These are phyloP conservation scores for Ctenosaura bakeri DNA, from an alignment of 2,797 vertebrate genomes.

Conservation along the genomic window DNA sequence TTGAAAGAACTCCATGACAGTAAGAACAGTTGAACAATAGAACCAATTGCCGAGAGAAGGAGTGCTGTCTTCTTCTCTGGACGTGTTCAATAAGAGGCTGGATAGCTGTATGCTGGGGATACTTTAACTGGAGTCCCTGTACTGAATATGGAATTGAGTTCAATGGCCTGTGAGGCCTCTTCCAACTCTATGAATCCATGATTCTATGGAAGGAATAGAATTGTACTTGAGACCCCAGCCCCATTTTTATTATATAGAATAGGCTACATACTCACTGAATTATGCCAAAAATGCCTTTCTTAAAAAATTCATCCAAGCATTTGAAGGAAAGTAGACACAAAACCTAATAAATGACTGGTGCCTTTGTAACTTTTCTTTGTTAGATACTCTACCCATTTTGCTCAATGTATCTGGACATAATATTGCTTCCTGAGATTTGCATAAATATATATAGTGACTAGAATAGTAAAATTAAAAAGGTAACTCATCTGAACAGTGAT, in stretches of 20 bases:
- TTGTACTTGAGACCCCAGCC: background rate
- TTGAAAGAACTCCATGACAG: too few species aligned
- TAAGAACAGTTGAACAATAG: too few species aligned
- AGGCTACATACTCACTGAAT: background rate
- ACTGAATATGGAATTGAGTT: too few species aligned
- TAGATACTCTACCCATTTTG: background rate
- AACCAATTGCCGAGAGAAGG: too few species aligned
- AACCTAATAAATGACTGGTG: background rate
- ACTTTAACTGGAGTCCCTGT: too few species aligned
- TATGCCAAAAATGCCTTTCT: constrained; percentile 14
- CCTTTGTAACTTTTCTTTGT: background rate
- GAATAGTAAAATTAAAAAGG: constrained; percentile 45
- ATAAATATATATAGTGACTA: constrained; percentile 13
- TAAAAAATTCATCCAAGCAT: accelerated
- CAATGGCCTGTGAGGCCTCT: too few species aligned
- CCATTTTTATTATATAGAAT: background rate
- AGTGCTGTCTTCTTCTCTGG: too few species aligned
- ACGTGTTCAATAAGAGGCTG: too few species aligned
- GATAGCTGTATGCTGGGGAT: too few species aligned
- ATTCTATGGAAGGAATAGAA: background rate
- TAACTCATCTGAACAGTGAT: constrained; percentile 34
- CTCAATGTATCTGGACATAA: background rate
- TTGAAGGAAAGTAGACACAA: constrained; percentile 30
- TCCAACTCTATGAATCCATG: too few species aligned
- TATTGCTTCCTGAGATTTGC: constrained; percentile 6